A percentile compares a stretch with the other conserved stretches of the same genome.
Conservation (phyloP, 92 coral and sea anemone genomes). For the Epizoanthus illoricatus region DNA sequence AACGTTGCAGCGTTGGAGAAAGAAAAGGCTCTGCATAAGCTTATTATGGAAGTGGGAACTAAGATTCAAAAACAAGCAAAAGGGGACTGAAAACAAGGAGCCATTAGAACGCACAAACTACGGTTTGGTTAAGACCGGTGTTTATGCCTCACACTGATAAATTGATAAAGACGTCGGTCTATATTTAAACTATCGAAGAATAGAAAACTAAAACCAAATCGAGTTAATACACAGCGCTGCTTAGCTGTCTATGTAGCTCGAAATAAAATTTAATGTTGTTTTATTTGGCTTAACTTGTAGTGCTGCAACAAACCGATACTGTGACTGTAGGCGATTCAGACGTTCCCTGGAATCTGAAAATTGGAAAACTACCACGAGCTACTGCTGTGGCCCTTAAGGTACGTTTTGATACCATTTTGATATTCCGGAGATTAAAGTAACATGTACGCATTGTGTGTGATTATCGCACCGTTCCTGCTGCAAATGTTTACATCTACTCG, state of each 20-base stretch:
- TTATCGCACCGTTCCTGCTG: neutral
- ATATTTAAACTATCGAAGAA: too few relatives aligned
- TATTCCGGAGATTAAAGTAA: neutral
- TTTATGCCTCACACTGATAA: too few relatives aligned
- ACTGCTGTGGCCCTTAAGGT: neutral
- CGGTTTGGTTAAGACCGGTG: neutral
- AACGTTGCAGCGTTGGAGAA: slow-evolving; percentile 11
- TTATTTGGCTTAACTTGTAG: neutral
- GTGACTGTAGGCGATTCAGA: neutral
- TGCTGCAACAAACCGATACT: too few relatives aligned
- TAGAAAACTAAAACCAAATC: too few relatives aligned
- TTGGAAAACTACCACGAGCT: neutral
- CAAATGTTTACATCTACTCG: neutral
- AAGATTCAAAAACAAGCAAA: slow-evolving; percentile 4
- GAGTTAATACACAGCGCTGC: too few relatives aligned
- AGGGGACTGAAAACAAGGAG: slow-evolving; percentile 12
- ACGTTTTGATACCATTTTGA: neutral
- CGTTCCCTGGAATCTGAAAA: neutral
- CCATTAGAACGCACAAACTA: neutral
- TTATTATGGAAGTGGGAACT: slow-evolving; percentile 2
- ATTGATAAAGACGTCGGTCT: too few relatives aligned
- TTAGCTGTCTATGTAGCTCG: neutral
- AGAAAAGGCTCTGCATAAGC: slow-evolving; percentile 12
- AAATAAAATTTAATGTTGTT: neutral
- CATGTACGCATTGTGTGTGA: neutral